Conservation (phyloP, 2,113 vertebrate genomes). For the Platanista minor region DNA sequence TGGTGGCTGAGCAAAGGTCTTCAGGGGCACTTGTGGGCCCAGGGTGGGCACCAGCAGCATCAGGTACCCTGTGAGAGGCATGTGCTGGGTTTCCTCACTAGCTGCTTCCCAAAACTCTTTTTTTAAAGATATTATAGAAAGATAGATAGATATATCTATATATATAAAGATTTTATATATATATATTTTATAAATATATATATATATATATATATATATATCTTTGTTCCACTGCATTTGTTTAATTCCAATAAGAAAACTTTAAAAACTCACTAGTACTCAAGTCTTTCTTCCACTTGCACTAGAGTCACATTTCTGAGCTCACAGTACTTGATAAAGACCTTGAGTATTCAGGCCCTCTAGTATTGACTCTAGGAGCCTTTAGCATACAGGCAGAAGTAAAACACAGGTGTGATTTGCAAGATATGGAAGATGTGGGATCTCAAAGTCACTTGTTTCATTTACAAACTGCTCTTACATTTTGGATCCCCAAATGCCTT, state of each 20-base stretch:
- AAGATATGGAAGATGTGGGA: neutral
- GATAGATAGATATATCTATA: too few species aligned
- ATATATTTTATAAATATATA: neutral
- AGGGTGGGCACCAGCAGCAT: too few species aligned
- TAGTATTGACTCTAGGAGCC: neutral
- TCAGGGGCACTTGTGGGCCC: neutral
- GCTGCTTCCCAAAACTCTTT: neutral
- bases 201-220: neutral
- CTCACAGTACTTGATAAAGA: fast-evolving
- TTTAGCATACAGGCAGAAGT: neutral
- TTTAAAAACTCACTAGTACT: neutral
- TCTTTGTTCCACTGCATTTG: neutral
- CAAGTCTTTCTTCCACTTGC: neutral
- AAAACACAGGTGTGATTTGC: neutral
- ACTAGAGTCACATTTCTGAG: neutral
- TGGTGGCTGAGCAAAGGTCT: neutral
- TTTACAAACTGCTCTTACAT: neutral
- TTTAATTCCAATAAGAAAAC: neutral
- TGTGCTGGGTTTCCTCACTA: neutral
- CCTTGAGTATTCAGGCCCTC: neutral
- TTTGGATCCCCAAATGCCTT: neutral
- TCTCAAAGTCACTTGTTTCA: neutral
- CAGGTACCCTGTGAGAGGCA: neutral
- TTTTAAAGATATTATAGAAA: neutral
- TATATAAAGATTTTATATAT: neutral